A percentile compares a stretch with the other conserved stretches of the same genome.
Evolutionary conservation across 2,888 invertebrate species (phyloP).

Genomic region (Bimastos eiseni): DNA sequence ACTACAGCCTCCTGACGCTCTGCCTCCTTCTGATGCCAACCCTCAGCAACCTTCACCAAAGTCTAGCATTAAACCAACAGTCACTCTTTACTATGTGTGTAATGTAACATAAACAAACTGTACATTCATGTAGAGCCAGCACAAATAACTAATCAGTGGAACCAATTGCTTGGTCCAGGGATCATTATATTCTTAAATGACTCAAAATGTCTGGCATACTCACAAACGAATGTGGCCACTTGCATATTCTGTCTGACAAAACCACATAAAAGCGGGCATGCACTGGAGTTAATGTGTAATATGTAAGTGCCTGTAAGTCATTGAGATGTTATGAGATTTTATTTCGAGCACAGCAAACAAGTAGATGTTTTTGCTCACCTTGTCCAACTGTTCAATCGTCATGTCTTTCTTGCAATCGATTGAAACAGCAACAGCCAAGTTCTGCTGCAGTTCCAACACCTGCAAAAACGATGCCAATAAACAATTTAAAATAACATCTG

Average conservation of each 20-base stretch:
- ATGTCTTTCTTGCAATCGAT: slow-evolving; percentile 58
- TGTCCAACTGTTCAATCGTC: slow-evolving; percentile 60
- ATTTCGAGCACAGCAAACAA: neutral
- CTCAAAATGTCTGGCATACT: neutral
- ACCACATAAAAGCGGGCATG: too few species aligned
- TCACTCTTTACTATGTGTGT: neutral
- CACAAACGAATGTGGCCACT: neutral
- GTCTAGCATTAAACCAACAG: slow-evolving; percentile 32
- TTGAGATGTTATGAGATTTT: neutral
- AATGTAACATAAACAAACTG: neutral
- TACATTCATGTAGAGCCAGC: neutral
- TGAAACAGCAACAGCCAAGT: slow-evolving; percentile 57
- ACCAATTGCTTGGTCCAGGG: neutral
- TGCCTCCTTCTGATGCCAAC: slow-evolving; percentile 56
- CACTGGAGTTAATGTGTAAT: too few species aligned
- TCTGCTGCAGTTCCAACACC: slow-evolving; percentile 58
- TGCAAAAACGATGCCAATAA: slow-evolving; percentile 39
- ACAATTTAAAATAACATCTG: neutral
- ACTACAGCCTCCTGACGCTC: slow-evolving; percentile 52
- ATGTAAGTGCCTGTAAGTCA: too few species aligned
- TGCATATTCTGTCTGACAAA: too few species aligned
- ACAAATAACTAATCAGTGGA: neutral
- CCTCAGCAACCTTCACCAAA: slow-evolving; percentile 55
- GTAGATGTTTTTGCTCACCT: slow-evolving; percentile 46
- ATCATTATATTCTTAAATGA: neutral